Percentiles rank a stretch among this genome's conserved stretches.
phyloP scores from a whole-genome alignment of 1,140 invertebrate genomes.

The Ceratoteleas bidentatus region DNA sequence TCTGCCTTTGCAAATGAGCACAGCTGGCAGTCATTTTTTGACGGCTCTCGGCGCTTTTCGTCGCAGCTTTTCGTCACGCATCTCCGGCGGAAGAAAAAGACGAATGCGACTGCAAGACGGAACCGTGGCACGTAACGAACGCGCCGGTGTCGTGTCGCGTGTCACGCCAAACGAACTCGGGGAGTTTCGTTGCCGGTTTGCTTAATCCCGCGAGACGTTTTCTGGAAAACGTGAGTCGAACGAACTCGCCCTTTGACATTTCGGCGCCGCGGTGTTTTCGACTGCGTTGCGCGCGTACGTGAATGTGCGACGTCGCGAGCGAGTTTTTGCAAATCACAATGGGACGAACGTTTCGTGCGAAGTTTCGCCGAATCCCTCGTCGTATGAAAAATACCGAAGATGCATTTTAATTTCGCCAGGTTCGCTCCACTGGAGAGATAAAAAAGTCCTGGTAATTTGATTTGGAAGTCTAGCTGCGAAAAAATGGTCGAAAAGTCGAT shows the following conservation, averaged over 20 bases:
- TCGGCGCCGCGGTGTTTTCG: slow-evolving; percentile 6
- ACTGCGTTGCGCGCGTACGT: no score
- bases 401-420: slow-evolving; percentile 39
- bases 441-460: slow-evolving; percentile 23
- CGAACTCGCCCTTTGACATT: slow-evolving; percentile 44
- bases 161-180: slow-evolving; percentile 54
- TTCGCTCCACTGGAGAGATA: background rate
- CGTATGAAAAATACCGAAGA: slow-evolving; percentile 25
- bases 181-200: slow-evolving; percentile 38
- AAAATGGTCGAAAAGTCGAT: no score
- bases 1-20: slow-evolving; percentile 34
- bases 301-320: no score
- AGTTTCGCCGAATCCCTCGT: background rate
- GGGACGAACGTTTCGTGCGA: slow-evolving; percentile 17
- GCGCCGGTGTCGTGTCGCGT: slow-evolving; percentile 41
- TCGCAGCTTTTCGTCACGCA: slow-evolving; percentile 19
- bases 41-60: background rate
- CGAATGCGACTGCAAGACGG: no score
- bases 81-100: background rate
- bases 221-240: slow-evolving; percentile 49
- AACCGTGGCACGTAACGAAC: slow-evolving; percentile 45
- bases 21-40: slow-evolving; percentile 27
- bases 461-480: slow-evolving; percentile 11
- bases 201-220: slow-evolving; percentile 56
- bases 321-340: slow-evolving; percentile 39